Base-by-base conservation (phyloP, 2,113 vertebrate genomes). In the Burhinus bistriatus region DNA sequence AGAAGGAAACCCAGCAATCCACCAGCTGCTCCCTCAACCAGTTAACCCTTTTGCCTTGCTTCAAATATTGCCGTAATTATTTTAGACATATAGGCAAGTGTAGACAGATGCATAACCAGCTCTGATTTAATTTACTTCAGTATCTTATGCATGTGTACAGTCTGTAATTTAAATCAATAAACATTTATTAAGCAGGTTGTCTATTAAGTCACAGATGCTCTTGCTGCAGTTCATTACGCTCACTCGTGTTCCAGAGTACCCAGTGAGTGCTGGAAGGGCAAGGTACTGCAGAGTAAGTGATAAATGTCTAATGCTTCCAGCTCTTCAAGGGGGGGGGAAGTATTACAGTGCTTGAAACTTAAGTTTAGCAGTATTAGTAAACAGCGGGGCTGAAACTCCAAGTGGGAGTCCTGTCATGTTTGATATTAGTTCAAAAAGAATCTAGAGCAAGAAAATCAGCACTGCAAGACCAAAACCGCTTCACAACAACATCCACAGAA, bases 101-200 rank as follows among this genome's bases (percentile, higher is more conserved):
- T 9, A 89, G 68, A 84, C 57, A 95, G 65, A 95, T 75, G 80
- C 57, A 82, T 36, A 62, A 84, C 6, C 64, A 84, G n/a, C 52
- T 94, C 77, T 91, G 83, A 87, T 87, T 77, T 78, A 80, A 87
- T 81, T 77, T 81, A 89, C 87, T 92, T 90, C 69, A 69, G 54
- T 79, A 55, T 92, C 64, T 68, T 73, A 71, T 69, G 62, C n/a
- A 44, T n/a, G 68, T 70, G 49, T 57, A 91, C 82, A 82, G 84
- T 95, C 59, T 84, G 36, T 61, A 91, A 92, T 96, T 96, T 95
- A 89, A 95, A 95, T 92, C 87, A 96, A 91, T 94, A 95, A 89
- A 79, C 69, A 66, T 72, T 84, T 97, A 96, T 95, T 95, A 95
- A 76, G 87, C 47, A 61, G 47, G 44, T 42, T 91, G 73, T 89